phyloP scores from a whole-genome alignment of 2,888 invertebrate species.

The Timandra comae region DNA sequence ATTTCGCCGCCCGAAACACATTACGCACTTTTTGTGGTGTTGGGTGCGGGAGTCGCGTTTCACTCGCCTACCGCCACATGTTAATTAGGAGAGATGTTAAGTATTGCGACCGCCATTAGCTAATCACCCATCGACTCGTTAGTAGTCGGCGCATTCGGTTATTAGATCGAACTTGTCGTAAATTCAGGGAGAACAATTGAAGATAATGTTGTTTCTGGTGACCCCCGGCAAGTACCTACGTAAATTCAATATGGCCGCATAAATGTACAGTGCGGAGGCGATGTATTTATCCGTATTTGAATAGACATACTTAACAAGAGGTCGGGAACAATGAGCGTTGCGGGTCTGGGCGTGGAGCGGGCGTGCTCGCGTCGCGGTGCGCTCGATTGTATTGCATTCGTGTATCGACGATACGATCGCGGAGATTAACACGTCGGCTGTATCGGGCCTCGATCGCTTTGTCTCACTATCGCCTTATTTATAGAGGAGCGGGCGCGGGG shows the following conservation, averaged over 20 bases:
- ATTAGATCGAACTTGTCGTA: too few species aligned
- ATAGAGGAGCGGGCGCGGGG: slow-evolving; percentile 21
- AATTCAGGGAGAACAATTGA: too few species aligned
- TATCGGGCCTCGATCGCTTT: slow-evolving; percentile 23
- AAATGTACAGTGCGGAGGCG: too few species aligned
- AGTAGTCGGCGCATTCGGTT: too few species aligned
- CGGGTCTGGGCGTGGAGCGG: too few species aligned
- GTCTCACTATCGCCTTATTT: slow-evolving; percentile 35
- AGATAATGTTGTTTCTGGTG: too few species aligned
- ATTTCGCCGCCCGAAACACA: slow-evolving; percentile 17
- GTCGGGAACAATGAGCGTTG: too few species aligned
- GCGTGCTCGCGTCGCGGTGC: slow-evolving; percentile 1
- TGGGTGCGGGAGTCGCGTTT: slow-evolving; percentile 7
- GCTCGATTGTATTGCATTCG: slow-evolving; percentile 14
- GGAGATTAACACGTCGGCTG: slow-evolving; percentile 39
- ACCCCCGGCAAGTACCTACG: too few species aligned
- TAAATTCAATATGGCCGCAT: too few species aligned
- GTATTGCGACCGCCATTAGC: slow-evolving; percentile 32
- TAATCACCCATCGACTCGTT: slow-evolving; percentile 26
- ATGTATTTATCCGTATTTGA: too few species aligned
- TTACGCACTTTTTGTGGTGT: slow-evolving; percentile 29
- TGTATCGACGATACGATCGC: background rate
- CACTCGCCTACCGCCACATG: slow-evolving; percentile 14
- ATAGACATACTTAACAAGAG: too few species aligned
- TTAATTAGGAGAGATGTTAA: slow-evolving; percentile 34